Evolutionary conservation across 2,888 invertebrate genomes (phyloP).

Genomic region (Saturnia japonica): DNA sequence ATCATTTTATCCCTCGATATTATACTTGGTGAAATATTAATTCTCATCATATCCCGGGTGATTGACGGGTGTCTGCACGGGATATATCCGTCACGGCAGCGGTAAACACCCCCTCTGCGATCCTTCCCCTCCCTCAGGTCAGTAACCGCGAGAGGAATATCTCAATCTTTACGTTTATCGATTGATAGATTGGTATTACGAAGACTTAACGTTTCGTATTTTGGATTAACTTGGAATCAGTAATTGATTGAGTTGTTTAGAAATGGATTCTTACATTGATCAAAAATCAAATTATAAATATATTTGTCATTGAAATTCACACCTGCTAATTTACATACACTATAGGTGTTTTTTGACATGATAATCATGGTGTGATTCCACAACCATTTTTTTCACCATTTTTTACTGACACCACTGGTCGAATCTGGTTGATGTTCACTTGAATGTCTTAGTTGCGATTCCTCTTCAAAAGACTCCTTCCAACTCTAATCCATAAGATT

Average conservation of each 20-base stretch:
- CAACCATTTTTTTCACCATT: background rate
- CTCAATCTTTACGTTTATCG: slow-evolving; percentile 80
- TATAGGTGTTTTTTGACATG: background rate
- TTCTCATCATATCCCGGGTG: slow-evolving; percentile 73
- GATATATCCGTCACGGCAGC: slow-evolving; percentile 77
- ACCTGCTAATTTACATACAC: background rate
- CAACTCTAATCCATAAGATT: background rate
- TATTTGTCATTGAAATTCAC: background rate
- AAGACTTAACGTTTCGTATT: slow-evolving; percentile 23
- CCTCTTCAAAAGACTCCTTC: too few species aligned
- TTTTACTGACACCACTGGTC: too few species aligned
- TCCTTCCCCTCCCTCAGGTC: slow-evolving; percentile 40
- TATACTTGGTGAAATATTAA: slow-evolving; percentile 51
- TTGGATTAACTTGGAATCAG: background rate
- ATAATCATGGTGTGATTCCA: background rate
- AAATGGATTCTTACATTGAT: background rate
- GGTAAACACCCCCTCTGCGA: slow-evolving; percentile 34
- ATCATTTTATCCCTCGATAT: slow-evolving; percentile 43
- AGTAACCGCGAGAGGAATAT: slow-evolving; percentile 60
- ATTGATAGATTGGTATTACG: slow-evolving; percentile 70
- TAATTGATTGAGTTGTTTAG: background rate
- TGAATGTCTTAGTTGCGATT: too few species aligned
- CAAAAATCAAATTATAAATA: background rate
- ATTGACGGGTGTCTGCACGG: slow-evolving; percentile 78
- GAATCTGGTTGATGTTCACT: too few species aligned